Base-by-base conservation (phyloP, 1,140 invertebrate species). In the Bombus confusus region DNA sequence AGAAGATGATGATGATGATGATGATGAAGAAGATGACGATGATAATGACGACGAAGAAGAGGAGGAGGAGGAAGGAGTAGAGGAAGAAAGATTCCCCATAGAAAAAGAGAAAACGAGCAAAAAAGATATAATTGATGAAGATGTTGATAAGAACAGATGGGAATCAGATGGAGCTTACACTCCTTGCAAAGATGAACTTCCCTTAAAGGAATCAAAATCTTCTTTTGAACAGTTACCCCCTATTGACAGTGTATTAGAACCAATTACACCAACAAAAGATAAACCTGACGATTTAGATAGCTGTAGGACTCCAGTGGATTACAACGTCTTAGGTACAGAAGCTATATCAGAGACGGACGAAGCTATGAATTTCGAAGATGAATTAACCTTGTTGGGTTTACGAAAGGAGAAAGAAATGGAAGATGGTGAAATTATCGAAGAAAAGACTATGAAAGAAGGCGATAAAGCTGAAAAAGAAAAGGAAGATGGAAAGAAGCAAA, bases 351-450 rank as follows among this genome's bases (percentile, higher is more conserved):
- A 94, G 80, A 94, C 92, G 0, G 93, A 94, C 34, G 92, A 94
- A 66, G 93, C 93, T n/a, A 94, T 93, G 90, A 95, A 94, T 78
- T 95, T 94, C 47, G 94, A 95, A 28, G 94, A 95, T 41, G 94
- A 95, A 52, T 64, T 92, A 62, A 94, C 87, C 28, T 52, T 82
- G 12, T 37, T 79, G 18, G 68, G 28, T 31, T 73, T 89, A 31
- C 88, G 91, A 31, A 92, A 90, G 41, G 90, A 92, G 13, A 94
- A 92, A 43, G 92, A 93, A 47, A 92, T 92, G 75, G 90, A 92
- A 62, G 96, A 96, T 85, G 96, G 96, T 8, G 96, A 96, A 91
- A 96, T 96, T 37, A 64, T 86, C 3, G 88, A 92, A 1, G 92
- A 92, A 15, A 87, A 85, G 15, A 91, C 77, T 10, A 73, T 80